Evolutionary conservation across 1,140 invertebrate genomes (phyloP), one percentile per base, ranked within the genome.

Genomic region (Helicoverpa zea): DNA sequence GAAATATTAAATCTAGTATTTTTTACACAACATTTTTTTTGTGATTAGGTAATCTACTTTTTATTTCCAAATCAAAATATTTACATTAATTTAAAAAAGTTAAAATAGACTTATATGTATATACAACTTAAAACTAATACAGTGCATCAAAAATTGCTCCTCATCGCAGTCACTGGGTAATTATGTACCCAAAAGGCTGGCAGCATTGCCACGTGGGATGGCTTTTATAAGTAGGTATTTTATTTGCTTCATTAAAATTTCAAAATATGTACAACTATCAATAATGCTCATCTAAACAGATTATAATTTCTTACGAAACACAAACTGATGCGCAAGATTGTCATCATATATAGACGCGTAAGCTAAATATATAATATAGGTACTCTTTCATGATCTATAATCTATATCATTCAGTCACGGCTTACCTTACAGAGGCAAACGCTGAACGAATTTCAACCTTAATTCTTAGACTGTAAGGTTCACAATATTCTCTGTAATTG

Each of bases 331-430:
- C 18, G 11, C 49, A 29, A 12, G 43, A 76, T 76, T 30, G 29
- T 29, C 43, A 77, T 16, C 59, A 43, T 29, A 43, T 29, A 43
- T 52, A 54, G n/a, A 66, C 35, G 30, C 75, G 51, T 66, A 43
- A 77, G 61, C 61, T 77, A 66, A 77, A 18, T 52, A 77, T 77
- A 23, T 23, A 23, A 23, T 23, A 23, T 23, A 23, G 23, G 23
- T 23, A 23, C 23, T 23, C 29, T 52, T n/a, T 16, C 49, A 43
- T 49, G 75, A 64, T 77, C 47, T 77, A 77, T 77, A 66, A 64
- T 77, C 47, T 77, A 77, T 77, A 66, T 77, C 75, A 43, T 13
- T n/a, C 47, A 66, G 61, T 66, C 75, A 77, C 75, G 75, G 66
- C 35, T 64, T 14, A 77, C 18, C 61, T 51, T 35, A 56, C 66